Percentiles rank a stretch among this genome's conserved stretches.
Conservation (phyloP, 1,140 invertebrate species). For the Physella acuta region DNA sequence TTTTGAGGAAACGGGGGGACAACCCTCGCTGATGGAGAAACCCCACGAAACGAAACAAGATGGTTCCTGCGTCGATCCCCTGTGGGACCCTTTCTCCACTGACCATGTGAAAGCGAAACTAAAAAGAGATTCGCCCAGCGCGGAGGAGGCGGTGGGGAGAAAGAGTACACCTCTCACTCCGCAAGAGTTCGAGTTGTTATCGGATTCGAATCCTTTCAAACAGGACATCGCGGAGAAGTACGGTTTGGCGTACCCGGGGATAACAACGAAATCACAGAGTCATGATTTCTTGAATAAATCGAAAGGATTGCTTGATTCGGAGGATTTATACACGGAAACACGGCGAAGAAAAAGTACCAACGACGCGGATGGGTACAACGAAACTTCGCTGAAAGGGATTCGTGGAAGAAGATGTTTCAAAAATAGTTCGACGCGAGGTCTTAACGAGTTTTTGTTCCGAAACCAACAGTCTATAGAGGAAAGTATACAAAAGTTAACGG, state of each 20-base stretch:
- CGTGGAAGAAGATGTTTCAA: neutral
- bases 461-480: slow-evolving; percentile 20
- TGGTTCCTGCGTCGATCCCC: neutral
- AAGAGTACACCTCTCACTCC: slow-evolving; percentile 18
- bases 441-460: slow-evolving; percentile 5
- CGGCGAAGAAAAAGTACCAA: neutral
- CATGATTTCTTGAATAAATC: neutral
- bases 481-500: slow-evolving; percentile 3
- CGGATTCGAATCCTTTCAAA: slow-evolving; percentile 22
- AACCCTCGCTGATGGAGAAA: no score
- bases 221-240: slow-evolving; percentile 26
- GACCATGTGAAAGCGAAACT: neutral
- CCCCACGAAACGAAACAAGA: neutral
- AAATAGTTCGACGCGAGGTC: neutral
- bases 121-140: neutral
- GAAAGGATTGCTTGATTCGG: neutral
- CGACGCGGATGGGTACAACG: neutral
- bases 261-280: slow-evolving; percentile 9
- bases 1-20: no score
- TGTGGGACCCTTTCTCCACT: neutral
- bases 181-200: slow-evolving; percentile 21
- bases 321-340: neutral
- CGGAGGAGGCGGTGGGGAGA: neutral
- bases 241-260: slow-evolving; percentile 12
- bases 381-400: neutral